Evolutionary conservation across 2,888 invertebrate species (phyloP).

Genomic region (Macrophya annulata): DNA sequence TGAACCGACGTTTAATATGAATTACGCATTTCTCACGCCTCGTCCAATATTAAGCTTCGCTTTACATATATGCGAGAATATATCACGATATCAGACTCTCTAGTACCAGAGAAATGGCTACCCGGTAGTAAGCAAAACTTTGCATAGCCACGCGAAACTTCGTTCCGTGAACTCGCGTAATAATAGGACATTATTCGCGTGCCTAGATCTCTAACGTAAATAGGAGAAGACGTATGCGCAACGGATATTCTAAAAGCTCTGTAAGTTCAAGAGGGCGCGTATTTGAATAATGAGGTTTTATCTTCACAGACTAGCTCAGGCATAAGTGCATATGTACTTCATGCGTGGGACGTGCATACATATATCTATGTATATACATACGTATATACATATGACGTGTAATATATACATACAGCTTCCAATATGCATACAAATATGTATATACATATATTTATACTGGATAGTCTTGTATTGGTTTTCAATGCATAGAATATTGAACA

Average conservation of each 20-base stretch:
- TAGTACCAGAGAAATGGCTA: constrained; percentile 46
- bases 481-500: constrained; percentile 50
- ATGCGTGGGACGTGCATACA: background rate
- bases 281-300: constrained; percentile 62
- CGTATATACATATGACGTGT: background rate
- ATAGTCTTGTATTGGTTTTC: constrained; percentile 34
- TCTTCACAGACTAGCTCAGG: constrained; percentile 46
- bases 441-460: constrained; percentile 25
- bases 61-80: constrained; percentile 34
- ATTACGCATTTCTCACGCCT: constrained; percentile 32
- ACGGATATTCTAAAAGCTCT: constrained; percentile 59
- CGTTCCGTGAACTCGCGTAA: constrained; percentile 61
- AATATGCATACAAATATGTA: constrained; percentile 1
- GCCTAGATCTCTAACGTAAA: constrained; percentile 59
- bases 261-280: constrained; percentile 59
- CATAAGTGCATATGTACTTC: background rate
- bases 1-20: background rate
- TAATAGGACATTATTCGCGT: constrained; percentile 69
- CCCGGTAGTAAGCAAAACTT: constrained; percentile 54
- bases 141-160: constrained; percentile 54
- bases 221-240: constrained; percentile 58
- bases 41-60: constrained; percentile 34
- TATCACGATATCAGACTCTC: constrained; percentile 42
- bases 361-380: constrained; percentile 10
- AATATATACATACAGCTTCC: background rate